Conservation (phyloP, 2,797 vertebrate genomes). For the Falco cherrug region DNA sequence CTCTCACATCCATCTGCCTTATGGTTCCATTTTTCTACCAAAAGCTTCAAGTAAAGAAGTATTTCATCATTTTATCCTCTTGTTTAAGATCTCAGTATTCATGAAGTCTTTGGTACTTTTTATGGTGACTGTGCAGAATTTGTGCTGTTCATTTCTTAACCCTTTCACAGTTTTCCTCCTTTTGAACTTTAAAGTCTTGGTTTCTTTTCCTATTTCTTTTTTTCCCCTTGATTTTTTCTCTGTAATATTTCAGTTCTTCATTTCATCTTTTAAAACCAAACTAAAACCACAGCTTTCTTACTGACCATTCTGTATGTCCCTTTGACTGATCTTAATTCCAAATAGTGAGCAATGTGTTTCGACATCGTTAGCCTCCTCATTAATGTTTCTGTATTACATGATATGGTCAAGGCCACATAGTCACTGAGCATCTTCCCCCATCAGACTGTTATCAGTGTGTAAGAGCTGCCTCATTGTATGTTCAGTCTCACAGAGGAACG, state of each 20-base stretch:
- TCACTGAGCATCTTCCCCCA: not conserved
- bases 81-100: not conserved
- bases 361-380: not conserved
- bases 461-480: not conserved
- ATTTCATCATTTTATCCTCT: not conserved
- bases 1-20: not conserved
- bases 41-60: not conserved
- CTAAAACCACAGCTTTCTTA: not conserved
- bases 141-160: not conserved
- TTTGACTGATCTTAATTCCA: not conserved
- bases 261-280: not conserved
- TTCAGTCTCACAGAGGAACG: accelerated
- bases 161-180: not conserved
- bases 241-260: not conserved
- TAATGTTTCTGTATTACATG: not conserved
- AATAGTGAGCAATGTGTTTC: not conserved
- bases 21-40: not conserved
- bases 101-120: not conserved
- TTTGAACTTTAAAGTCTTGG: not conserved
- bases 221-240: not conserved
- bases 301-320: not conserved
- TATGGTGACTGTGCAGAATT: not conserved
- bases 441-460: not conserved
- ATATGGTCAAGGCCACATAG: not conserved
- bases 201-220: not conserved